Percentiles rank a stretch among this genome's conserved stretches.
These are phyloP conservation scores for Volucella inanis DNA, from an alignment of 2,888 invertebrate species.

Conservation along the genomic window DNA sequence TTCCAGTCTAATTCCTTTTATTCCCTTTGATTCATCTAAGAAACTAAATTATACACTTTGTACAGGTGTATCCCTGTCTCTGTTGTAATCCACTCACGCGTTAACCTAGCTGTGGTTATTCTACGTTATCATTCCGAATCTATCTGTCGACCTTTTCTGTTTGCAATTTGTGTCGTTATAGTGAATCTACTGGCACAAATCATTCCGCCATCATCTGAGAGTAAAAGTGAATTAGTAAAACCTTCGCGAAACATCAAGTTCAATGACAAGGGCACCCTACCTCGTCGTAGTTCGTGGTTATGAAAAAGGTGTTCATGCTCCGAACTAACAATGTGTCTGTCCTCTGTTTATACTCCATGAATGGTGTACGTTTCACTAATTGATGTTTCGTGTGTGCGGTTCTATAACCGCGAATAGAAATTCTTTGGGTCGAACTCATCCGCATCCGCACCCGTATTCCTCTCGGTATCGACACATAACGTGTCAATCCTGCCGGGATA, in stretches of 20 bases:
- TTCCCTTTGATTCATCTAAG: too few species aligned
- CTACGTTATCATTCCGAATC: constrained; percentile 58
- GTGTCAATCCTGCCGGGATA: constrained; percentile 14
- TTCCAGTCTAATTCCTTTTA: too few species aligned
- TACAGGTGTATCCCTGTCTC: too few species aligned
- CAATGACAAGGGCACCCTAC: constrained; percentile 42
- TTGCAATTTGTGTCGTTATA: constrained; percentile 13
- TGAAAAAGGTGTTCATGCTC: constrained; percentile 16
- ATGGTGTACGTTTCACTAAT: constrained; percentile 55
- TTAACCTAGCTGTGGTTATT: constrained; percentile 59
- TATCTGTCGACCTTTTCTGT: constrained; percentile 57
- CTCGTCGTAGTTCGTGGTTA: constrained; percentile 39
- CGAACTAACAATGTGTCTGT: not conserved
- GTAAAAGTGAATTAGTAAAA: constrained; percentile 21
- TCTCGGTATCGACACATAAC: constrained; percentile 7
- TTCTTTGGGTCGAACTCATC: not conserved
- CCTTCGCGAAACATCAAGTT: constrained; percentile 52
- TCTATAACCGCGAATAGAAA: constrained; percentile 24
- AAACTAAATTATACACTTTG: too few species aligned
- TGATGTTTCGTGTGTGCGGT: constrained; percentile 49
- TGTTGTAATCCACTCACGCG: constrained; percentile 46
- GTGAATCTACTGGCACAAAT: constrained; percentile 24
- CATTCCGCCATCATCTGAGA: too few species aligned
- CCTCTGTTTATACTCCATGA: constrained; percentile 8
- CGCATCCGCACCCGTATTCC: too few species aligned